Evolutionary conservation across 2,888 invertebrate species (phyloP).

Genomic region (Eurytoma adleriae): DNA sequence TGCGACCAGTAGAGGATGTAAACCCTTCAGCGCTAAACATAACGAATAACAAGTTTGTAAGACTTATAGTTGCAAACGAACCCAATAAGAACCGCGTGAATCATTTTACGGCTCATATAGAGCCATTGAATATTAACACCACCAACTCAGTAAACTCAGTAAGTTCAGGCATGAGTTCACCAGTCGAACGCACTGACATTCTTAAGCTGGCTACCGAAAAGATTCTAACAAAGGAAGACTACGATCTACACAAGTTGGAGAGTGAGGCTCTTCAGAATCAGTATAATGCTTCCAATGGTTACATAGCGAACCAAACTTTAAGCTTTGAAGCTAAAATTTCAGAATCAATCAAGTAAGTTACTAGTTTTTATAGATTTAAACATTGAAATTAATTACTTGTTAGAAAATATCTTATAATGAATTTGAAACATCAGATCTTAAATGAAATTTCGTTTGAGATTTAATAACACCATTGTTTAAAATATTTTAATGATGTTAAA

Average conservation of each 20-base stretch:
- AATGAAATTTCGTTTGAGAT: no score
- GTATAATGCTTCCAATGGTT: neutral
- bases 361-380: neutral
- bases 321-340: constrained; percentile 27
- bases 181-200: constrained; percentile 47
- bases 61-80: constrained; percentile 52
- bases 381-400: no score
- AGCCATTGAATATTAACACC: constrained; percentile 48
- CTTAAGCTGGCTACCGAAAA: constrained; percentile 42
- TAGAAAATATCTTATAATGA: no score
- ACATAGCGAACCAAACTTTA: neutral
- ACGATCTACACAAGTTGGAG: constrained; percentile 23
- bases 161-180: constrained; percentile 52
- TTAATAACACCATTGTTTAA: no score
- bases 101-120: constrained; percentile 55
- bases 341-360: constrained; percentile 44
- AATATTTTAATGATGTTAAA: no score
- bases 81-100: constrained; percentile 46
- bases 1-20: constrained; percentile 45
- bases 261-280: neutral
- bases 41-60: constrained; percentile 50
- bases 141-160: constrained; percentile 40
- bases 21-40: constrained; percentile 45
- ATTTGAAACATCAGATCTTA: no score
- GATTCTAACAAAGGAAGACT: constrained; percentile 37